phyloP scores from a whole-genome alignment of 2,797 vertebrate genomes.

The Meda fulgida region DNA sequence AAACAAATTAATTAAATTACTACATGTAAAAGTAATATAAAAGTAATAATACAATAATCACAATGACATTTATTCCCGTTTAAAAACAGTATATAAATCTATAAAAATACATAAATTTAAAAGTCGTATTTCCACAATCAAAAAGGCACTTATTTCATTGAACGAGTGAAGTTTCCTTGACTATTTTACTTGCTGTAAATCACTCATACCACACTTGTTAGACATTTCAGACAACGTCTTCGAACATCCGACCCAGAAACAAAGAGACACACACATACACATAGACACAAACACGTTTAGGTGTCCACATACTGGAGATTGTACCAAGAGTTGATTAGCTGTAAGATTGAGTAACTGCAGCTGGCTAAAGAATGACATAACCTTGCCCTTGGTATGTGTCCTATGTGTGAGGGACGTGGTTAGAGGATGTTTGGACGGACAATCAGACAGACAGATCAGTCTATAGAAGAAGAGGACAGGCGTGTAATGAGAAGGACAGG shows the following conservation, averaged over 20 bases:
- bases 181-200: constrained; percentile 11
- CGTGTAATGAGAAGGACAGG: constrained; percentile 56
- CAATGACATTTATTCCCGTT: not conserved
- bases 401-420: constrained; percentile 52
- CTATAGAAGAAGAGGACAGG: constrained; percentile 48
- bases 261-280: constrained; percentile 50
- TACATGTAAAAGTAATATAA: not conserved
- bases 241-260: constrained; percentile 36
- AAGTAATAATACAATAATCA: not conserved
- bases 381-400: constrained; percentile 51
- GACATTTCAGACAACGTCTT: constrained; percentile 12
- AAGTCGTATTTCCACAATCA: not conserved
- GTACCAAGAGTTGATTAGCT: constrained; percentile 55
- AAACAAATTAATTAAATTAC: not conserved
- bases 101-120: not conserved
- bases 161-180: not conserved
- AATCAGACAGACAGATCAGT: constrained; percentile 45
- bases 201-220: constrained; percentile 17
- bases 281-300: constrained; percentile 62
- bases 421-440: constrained; percentile 36
- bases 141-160: not conserved
- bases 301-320: constrained; percentile 61
- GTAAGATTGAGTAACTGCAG: constrained; percentile 33
- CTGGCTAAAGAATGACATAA: constrained; percentile 34
- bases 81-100: not conserved